Percentiles rank a stretch among this genome's conserved stretches.
phyloP scores from a whole-genome alignment of 2,888 invertebrate species.

The Caprella mutica region DNA sequence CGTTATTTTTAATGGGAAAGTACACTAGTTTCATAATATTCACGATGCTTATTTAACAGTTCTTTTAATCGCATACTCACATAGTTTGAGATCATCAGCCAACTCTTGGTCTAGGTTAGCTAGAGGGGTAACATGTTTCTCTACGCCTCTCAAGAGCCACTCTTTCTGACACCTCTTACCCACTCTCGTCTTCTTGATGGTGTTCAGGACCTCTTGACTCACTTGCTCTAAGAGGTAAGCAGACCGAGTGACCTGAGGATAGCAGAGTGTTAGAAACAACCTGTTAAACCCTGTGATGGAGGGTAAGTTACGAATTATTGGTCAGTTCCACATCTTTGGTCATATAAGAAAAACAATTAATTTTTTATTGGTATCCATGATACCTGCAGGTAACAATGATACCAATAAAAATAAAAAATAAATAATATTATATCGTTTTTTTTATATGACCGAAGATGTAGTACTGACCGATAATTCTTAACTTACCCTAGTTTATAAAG shows the following conservation, averaged over 20 bases:
- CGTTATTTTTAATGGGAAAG: no score
- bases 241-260: conserved; percentile 23
- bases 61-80: conserved; percentile 10
- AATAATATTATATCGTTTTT: no score
- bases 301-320: no score
- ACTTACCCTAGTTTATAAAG: no score
- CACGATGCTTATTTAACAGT: neutral
- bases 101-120: conserved; percentile 23
- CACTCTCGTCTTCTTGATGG: conserved; percentile 27
- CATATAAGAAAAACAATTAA: no score
- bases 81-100: conserved; percentile 20
- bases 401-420: neutral
- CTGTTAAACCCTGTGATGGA: no score
- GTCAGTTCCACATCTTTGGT: no score
- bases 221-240: conserved; percentile 23
- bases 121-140: conserved; percentile 27
- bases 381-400: neutral
- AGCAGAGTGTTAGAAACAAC: neutral
- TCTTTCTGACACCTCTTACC: conserved; percentile 25
- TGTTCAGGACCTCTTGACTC: conserved; percentile 17
- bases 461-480: no score
- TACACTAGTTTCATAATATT: no score
- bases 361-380: no score
- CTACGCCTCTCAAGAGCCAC: conserved; percentile 25
- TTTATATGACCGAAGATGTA: no score